Evolutionary conservation across 92 coral and sea anemone genomes (phyloP).

Genomic region (Blastomussa wellsi): DNA sequence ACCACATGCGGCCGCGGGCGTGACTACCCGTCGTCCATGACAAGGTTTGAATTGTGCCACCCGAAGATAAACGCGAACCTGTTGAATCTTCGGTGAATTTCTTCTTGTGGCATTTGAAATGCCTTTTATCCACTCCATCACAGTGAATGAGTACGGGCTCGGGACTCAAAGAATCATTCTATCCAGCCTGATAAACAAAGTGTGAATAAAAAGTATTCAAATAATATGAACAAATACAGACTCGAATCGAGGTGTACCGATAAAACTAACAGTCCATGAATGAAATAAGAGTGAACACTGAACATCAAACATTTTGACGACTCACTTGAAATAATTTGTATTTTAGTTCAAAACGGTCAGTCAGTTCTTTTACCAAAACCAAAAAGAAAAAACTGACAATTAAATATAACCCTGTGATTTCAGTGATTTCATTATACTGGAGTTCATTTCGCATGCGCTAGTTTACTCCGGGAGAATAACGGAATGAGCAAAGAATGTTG

Average conservation of each 20-base stretch:
- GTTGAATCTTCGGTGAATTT: neutral
- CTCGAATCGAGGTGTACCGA: neutral
- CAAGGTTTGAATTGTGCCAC: slow-evolving; percentile 18
- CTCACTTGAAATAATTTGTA: neutral
- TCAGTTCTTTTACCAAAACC: neutral
- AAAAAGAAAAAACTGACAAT: neutral
- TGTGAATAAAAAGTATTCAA: neutral
- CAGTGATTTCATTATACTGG: neutral
- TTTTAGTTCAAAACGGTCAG: neutral
- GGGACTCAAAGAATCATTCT: neutral
- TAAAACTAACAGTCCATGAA: neutral
- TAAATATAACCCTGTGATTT: neutral
- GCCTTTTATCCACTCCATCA: neutral
- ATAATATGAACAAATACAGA: neutral
- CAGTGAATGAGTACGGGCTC: neutral
- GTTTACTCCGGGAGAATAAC: slow-evolving; percentile 21
- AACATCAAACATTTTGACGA: neutral
- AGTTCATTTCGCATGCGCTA: slow-evolving; percentile 23
- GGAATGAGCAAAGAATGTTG: slow-evolving; percentile 37
- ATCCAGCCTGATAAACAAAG: neutral
- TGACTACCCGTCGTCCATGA: slow-evolving; percentile 1
- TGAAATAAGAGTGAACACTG: too few species aligned
- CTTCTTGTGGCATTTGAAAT: neutral
- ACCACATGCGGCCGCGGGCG: neutral
- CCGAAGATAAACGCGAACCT: slow-evolving; percentile 11